Evolutionary conservation across 2,888 invertebrate genomes (phyloP), one percentile per base, ranked within the genome.

Genomic region (Marasmarcha lunaedactyla): DNA sequence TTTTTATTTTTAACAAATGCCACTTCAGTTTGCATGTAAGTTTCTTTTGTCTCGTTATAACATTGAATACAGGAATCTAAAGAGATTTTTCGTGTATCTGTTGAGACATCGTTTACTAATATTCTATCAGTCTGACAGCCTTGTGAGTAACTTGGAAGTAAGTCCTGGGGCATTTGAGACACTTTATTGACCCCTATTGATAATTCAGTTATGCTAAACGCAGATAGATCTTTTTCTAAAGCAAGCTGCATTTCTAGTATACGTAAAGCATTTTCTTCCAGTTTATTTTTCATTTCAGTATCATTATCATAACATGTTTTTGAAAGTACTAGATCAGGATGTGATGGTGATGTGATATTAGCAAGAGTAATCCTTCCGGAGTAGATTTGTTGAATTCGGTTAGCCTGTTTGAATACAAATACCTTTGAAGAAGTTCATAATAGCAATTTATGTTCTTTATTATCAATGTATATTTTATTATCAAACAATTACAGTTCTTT

Each of bases 381-480:
- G 54, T 71, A 68, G 64, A 59, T 68, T 50, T 71, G 71, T 48
- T 78, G 77, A 63, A 79, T 79, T 59, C 76, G 73, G 68, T 65
- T 69, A 51, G 84, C 84, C 84, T 84, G 83, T 77, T 69, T 59
- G 57, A 63, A 78, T 57, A 81, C 59, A 78, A 72, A 55, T 61
- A 20, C 20, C 4, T 20, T 20, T 20, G 4, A 20, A 20, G 20
- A 3, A 20, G 20, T 20, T 20, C 7, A 30, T 30, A 30, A 10
- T 30, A 30, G 30, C 3, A 30, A 30, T 30, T 30, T 30, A 30
- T 10, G 3, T n/a, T n/a, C n/a, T n/a, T n/a, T n/a, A n/a, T n/a
- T n/a, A n/a, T n/a, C n/a, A n/a, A n/a, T n/a, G n/a, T n/a, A n/a
- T n/a, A n/a, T n/a, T n/a, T 30, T 30, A 30, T 30, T 15, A 15